Base-by-base conservation (phyloP, 2,113 vertebrate species). In the Beaufortia kweichowensis region DNA sequence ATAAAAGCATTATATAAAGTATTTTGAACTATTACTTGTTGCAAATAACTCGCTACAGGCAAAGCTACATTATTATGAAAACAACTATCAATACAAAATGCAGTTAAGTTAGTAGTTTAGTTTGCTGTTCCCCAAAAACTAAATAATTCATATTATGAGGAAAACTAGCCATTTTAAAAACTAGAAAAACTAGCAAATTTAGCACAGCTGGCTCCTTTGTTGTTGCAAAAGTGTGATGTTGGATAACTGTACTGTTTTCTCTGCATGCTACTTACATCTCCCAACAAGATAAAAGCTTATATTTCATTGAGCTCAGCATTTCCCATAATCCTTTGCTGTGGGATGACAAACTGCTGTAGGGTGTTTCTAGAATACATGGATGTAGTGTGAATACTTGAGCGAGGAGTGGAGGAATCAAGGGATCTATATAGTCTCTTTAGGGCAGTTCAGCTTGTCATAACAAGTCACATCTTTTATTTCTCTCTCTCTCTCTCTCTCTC, bases 401-500 rank as follows among this genome's bases (percentile, higher is more conserved):
- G 19, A 50, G 46, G 21, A 67, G 55, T 21, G 21, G 19, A 56
- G 29, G 17, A 70, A 67, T 68, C 62, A 60, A 5, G 62, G 5
- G 43, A 39, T 15, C 69, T 60, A 28, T 65, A 64, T 56, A 77
- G 71, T 78, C 63, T 78, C 66, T 74, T 67, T 43, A 77, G 61
- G 80, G 67, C 35, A 67, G 70, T 78, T 82, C 76, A 70, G 71
- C 64, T 64, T 78, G 76, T 82, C 71, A 82, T 66, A 78, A 82
- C 70, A 69, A 55, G 68, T 78, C 74, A 75, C 29, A 75, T 79
- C 63, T 73, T 68, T 39, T 21, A 21, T 35, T 72, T 79, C 67
- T 80, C 10, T 7, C 62, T 79, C 48, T 67, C 70, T 50, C 59
- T 39, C 35, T 39, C 35, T 39, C 35, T 39, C 35, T 39, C 35